Conservation (phyloP, 2,113 vertebrate genomes). For the Otis tarda region DNA sequence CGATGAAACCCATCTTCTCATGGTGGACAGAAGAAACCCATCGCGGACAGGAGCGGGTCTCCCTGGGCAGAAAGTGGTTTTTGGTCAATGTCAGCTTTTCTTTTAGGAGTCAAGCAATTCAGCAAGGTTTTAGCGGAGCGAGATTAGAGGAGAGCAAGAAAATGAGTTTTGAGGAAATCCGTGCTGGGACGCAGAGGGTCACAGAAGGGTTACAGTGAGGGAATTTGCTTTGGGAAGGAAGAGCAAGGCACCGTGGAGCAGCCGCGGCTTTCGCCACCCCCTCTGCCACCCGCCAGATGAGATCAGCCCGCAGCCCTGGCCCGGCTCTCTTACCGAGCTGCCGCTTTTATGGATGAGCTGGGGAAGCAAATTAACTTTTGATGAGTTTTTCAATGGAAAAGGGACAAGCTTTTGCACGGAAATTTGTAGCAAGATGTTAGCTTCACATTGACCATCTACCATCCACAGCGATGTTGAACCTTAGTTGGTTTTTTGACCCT, state of each 20-base stretch:
- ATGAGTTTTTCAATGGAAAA: neutral
- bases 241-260: neutral
- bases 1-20: neutral
- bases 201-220: neutral
- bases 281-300: neutral
- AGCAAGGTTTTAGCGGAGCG: neutral
- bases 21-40: neutral
- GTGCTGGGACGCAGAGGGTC: neutral
- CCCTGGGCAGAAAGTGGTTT: neutral
- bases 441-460: fast-evolving
- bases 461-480: fast-evolving
- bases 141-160: neutral
- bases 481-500: neutral
- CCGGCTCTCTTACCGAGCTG: neutral
- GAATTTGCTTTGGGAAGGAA: neutral
- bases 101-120: neutral
- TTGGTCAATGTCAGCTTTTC: neutral
- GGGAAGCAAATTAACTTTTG: neutral
- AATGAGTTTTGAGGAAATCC: neutral
- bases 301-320: neutral
- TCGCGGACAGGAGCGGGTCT: neutral
- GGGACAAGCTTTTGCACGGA: neutral
- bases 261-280: neutral
- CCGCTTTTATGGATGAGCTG: neutral
- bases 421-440: neutral